Percentiles rank a stretch among this genome's conserved stretches.
Evolutionary conservation across 1,140 invertebrate species (phyloP).

Genomic region (Zaprionus africanus): DNA sequence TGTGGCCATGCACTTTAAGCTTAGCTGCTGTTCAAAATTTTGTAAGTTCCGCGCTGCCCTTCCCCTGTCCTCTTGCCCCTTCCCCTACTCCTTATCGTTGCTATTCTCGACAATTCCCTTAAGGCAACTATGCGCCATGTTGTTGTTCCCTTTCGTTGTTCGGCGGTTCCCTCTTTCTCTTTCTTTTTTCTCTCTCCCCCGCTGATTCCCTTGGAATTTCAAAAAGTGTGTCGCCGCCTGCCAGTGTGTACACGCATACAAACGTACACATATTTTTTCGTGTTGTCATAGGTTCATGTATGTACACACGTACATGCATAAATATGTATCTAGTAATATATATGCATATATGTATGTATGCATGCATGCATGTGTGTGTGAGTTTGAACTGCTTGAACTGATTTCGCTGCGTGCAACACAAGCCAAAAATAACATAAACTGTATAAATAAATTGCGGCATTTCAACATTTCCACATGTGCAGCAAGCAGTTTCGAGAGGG

Average conservation of each 20-base stretch:
- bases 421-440: constrained; percentile 51
- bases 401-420: constrained; percentile 48
- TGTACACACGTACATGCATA: background rate
- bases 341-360: background rate
- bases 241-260: constrained; percentile 22
- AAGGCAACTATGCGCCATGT: constrained; percentile 42
- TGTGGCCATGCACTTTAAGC: constrained; percentile 69
- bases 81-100: background rate
- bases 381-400: constrained; percentile 35
- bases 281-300: constrained; percentile 49
- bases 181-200: background rate
- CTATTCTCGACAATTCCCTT: constrained; percentile 24
- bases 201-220: constrained; percentile 36
- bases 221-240: constrained; percentile 47
- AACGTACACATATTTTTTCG: constrained; percentile 12
- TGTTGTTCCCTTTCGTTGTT: constrained; percentile 34
- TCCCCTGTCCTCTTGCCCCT: background rate
- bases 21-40: constrained; percentile 55
- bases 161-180: background rate
- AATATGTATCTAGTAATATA: constrained; percentile 22
- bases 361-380: background rate
- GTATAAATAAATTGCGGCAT: constrained; percentile 56
- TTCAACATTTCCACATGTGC: constrained; percentile 51
- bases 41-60: constrained; percentile 19
- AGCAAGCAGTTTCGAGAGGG: constrained; percentile 10